Evolutionary conservation across 2,113 vertebrate genomes (phyloP), one percentile per base, ranked within the genome.

Genomic region (Prunella himalayana): DNA sequence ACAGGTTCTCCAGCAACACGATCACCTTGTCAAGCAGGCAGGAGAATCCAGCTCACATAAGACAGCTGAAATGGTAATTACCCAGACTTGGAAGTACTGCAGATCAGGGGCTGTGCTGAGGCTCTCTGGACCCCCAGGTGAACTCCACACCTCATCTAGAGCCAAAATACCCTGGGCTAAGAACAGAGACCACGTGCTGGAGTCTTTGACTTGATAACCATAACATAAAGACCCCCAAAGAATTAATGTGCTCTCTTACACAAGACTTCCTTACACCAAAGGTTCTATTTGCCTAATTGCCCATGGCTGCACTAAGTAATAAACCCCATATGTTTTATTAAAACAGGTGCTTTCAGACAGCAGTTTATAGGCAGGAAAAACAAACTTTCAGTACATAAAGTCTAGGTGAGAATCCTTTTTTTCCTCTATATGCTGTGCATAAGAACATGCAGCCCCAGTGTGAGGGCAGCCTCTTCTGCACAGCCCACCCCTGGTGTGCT

Each of bases 11-110:
- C 61, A 90, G 85, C 68, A 87, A 84, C 61, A 60, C 1, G 3
- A 77, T 83, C 72, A 87, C 60, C 39, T 86, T 93, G 59, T 66
- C 83, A 90, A 49, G 94, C 16, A 80, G 71, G 89, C 39, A 84
- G 89, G 66, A 83, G 83, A 90, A 59, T 7, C 78, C 56, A 59
- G 71, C 47, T 31, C 0, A 0, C 8, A 1, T 37, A 11, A 69
- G 63, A 41, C 61, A 65, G 82, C 49, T 49, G 75, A 90, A 90
- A 86, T 24, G 11, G 68, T 53, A 72, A 88, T 90, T 49, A 73
- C 31, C 50, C 24, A 11, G 41, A 49, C 45, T 17, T 54, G 51
- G 19, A 87, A 59, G 24, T 14, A 33, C 39, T 89, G 33, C 50
- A 50, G 64, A 42, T 45, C 54, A 63, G 25, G 41, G 31, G 30